A percentile compares a stretch with the other conserved stretches of the same genome.
Evolutionary conservation across 2,797 vertebrate genomes (phyloP).

Genomic region (Xyrichtys novacula): DNA sequence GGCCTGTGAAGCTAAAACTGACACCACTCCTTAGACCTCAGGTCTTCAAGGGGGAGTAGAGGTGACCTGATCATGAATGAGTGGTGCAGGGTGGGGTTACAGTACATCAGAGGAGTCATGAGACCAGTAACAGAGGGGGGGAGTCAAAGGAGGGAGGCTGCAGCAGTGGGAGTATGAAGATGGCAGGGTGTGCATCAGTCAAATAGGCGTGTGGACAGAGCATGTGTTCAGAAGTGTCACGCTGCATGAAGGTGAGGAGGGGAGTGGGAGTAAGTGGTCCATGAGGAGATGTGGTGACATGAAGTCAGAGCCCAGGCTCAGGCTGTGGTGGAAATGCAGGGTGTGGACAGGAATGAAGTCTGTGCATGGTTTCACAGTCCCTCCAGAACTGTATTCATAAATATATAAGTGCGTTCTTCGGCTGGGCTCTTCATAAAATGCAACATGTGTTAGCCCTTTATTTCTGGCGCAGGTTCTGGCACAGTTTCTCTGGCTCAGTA

Average conservation of each 20-base stretch:
- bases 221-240: slow-evolving; percentile 42
- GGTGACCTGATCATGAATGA: slow-evolving; percentile 18
- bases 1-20: slow-evolving; percentile 20
- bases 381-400: slow-evolving; percentile 54
- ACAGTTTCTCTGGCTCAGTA: slow-evolving; percentile 59
- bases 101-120: background rate
- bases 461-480: slow-evolving; percentile 74
- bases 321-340: slow-evolving; percentile 36
- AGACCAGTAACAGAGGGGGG: background rate
- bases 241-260: slow-evolving; percentile 36
- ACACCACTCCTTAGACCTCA: slow-evolving; percentile 24
- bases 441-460: slow-evolving; percentile 79
- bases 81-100: background rate
- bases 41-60: slow-evolving; percentile 31
- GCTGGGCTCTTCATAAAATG: slow-evolving; percentile 69
- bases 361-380: slow-evolving; percentile 60
- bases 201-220: slow-evolving; percentile 23
- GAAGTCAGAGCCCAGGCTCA: slow-evolving; percentile 27
- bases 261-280: slow-evolving; percentile 29
- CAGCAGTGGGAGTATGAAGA: background rate
- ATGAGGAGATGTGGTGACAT: slow-evolving; percentile 27
- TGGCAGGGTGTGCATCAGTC: slow-evolving; percentile 17
- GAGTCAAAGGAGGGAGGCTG: background rate
- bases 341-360: slow-evolving; percentile 54
- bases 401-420: slow-evolving; percentile 41